Conservation (phyloP, 2,888 invertebrate genomes). For the Drosophila mimetica region DNA sequence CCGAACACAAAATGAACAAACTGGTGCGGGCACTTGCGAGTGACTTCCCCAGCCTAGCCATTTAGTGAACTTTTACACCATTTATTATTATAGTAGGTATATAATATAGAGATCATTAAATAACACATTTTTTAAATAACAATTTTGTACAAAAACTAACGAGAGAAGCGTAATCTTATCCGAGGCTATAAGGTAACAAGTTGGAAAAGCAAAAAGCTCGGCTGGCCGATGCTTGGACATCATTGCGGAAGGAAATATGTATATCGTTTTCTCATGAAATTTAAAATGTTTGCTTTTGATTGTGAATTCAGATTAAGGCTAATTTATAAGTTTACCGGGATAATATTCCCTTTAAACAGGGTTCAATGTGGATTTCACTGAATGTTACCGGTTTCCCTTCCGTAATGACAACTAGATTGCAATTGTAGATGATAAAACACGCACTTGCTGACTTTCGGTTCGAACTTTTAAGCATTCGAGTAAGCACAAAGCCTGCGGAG, state of each 20-base stretch:
- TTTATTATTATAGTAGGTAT: conserved; percentile 64
- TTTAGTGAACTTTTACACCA: conserved; percentile 63
- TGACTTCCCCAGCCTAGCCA: conserved; percentile 37
- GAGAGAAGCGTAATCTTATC: conserved; percentile 63
- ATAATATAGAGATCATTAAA: conserved; percentile 66
- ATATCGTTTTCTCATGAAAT: background rate
- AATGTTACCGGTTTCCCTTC: background rate
- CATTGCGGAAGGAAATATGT: background rate
- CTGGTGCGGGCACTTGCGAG: conserved; percentile 7
- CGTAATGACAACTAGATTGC: conserved; percentile 11
- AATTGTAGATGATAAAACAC: conserved; percentile 33
- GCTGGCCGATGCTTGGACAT: conserved; percentile 20
- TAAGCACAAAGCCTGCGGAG: conserved; percentile 39
- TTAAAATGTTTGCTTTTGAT: too few species aligned
- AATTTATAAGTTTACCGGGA: background rate
- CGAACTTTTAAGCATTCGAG: conserved; percentile 14
- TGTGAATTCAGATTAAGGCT: background rate
- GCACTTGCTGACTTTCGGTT: conserved; percentile 11
- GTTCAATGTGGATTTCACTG: background rate
- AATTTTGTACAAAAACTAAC: conserved; percentile 69
- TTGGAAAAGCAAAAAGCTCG: conserved; percentile 33
- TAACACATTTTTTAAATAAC: conserved; percentile 71
- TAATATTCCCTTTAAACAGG: background rate
- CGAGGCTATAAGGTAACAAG: conserved; percentile 27
- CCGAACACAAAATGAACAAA: conserved; percentile 50